Evolutionary conservation across 2,888 invertebrate species (phyloP), one percentile per base, ranked within the genome.

Genomic region (Nebria brevicollis): DNA sequence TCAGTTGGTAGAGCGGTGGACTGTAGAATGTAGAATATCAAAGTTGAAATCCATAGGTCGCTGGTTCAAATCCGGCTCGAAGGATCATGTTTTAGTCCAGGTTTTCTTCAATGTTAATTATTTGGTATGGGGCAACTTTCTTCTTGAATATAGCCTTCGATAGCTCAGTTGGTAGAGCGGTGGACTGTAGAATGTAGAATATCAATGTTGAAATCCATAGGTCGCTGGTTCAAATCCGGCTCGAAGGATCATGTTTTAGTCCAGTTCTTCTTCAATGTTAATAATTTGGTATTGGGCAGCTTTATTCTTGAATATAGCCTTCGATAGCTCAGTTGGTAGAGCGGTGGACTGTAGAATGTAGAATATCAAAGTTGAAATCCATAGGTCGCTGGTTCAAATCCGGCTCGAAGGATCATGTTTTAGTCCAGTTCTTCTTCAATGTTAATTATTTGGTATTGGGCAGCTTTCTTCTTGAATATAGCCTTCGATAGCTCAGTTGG

Each of bases 61-160:
- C 92, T 92, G 92, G 92, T 92, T 92, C 92, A 92, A 92, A 92
- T 92, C 92, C 92, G 92, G 92, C 91, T 92, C 92, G 92, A 92
- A 92, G 91, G 92, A 54, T 6, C 7, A 0, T 6, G 1, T 54
- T 54, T 54, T 11, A 13, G 8, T 54, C 54, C 54, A 54, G 54
- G 4, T 2, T 2, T 54, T 13, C 54, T 7, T 11, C 54, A 11
- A 3, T 11, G 13, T 7, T 8, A 54, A 54, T 54, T 54, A 8
- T 1, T 1, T 54, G 13, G 6, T 11, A 6, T 54, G 0, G 54
- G 13, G 4, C 2, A 7, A 3, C 11, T 54, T 54, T 5, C 5
- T 7, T 54, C 8, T 54, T 8, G 54, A 7, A 54, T 54, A 54
- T 8, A 54, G 8, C 54, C 54, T 54, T 54, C 54, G 54, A 54